phyloP scores from a whole-genome alignment of 2,797 vertebrate species.

The Spinibarbus caldwelli region DNA sequence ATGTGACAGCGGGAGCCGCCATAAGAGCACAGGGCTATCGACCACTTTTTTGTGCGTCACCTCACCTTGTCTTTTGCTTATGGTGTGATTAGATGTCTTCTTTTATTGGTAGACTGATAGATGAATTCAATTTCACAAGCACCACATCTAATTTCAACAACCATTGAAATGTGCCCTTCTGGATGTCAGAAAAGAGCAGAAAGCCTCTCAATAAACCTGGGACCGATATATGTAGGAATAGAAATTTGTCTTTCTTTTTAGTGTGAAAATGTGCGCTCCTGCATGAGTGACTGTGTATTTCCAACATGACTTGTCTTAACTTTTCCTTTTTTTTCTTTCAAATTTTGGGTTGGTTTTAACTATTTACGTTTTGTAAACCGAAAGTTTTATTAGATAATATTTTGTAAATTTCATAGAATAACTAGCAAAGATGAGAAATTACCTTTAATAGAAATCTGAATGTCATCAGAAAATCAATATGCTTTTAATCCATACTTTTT shows the following conservation, averaged over 20 bases:
- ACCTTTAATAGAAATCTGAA: constrained; percentile 22
- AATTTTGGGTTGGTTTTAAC: background rate
- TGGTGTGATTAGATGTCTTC: constrained; percentile 11
- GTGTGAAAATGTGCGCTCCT: background rate
- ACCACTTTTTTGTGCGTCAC: constrained; percentile 24
- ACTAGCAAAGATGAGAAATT: constrained; percentile 20
- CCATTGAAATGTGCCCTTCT: background rate
- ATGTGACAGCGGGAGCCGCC: background rate
- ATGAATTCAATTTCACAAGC: background rate
- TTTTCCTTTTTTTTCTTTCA: background rate
- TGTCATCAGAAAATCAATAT: background rate
- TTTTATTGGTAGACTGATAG: background rate
- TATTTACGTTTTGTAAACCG: constrained; percentile 7
- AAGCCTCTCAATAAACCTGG: background rate
- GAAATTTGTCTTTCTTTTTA: background rate
- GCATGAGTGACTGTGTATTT: background rate
- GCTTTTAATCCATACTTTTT: constrained; percentile 11
- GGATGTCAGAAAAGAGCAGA: background rate
- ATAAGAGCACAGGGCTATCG: constrained; percentile 36
- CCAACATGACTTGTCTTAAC: background rate
- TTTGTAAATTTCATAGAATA: constrained; percentile 26
- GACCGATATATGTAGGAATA: background rate
- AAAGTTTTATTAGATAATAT: constrained; percentile 12
- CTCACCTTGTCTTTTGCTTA: constrained; percentile 6
- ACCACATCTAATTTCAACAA: background rate